Percentiles rank a stretch among this genome's conserved stretches.
These are phyloP conservation scores for Pedionomus torquatus DNA, from an alignment of 2,113 vertebrate genomes.

Conservation along the genomic window DNA sequence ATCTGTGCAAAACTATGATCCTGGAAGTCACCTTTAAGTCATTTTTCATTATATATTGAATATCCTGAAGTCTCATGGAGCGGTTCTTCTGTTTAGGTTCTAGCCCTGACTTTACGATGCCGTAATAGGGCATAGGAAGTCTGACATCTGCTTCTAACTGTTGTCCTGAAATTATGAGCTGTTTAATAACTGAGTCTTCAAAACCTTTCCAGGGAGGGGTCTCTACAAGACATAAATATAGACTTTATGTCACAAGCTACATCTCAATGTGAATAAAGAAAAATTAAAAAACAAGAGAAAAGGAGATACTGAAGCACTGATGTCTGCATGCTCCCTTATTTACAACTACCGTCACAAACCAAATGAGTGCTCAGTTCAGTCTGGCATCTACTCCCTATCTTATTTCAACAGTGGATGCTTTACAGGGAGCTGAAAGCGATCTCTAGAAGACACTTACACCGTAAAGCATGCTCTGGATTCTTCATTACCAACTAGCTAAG, in stretches of 20 bases:
- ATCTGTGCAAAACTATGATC: background rate
- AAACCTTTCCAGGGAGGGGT: conserved; percentile 76
- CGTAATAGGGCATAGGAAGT: conserved; percentile 74
- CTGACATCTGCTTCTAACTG: conserved; percentile 73
- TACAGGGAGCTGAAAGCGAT: background rate
- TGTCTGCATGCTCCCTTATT: background rate
- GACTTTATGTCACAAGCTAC: background rate
- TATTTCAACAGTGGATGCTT: background rate
- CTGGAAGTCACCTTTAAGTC: conserved; percentile 74
- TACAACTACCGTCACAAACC: background rate
- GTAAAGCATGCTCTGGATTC: background rate
- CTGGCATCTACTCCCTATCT: background rate
- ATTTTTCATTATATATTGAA: conserved; percentile 77
- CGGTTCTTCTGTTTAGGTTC: conserved; percentile 71
- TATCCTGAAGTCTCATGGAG: conserved; percentile 76
- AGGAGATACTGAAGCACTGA: background rate
- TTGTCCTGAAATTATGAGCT: conserved; percentile 65
- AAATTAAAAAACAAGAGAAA: background rate
- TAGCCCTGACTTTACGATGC: conserved; percentile 73
- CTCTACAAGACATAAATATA: conserved; percentile 65
- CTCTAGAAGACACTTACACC: background rate
- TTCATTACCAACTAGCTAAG: background rate
- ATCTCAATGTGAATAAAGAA: background rate
- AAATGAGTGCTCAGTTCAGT: background rate
- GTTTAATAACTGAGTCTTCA: conserved; percentile 68